Percentiles rank a stretch among this genome's conserved stretches.
These are phyloP conservation scores for Porites rus DNA, from an alignment of 92 coral and sea anemone genomes.

Conservation along the genomic window DNA sequence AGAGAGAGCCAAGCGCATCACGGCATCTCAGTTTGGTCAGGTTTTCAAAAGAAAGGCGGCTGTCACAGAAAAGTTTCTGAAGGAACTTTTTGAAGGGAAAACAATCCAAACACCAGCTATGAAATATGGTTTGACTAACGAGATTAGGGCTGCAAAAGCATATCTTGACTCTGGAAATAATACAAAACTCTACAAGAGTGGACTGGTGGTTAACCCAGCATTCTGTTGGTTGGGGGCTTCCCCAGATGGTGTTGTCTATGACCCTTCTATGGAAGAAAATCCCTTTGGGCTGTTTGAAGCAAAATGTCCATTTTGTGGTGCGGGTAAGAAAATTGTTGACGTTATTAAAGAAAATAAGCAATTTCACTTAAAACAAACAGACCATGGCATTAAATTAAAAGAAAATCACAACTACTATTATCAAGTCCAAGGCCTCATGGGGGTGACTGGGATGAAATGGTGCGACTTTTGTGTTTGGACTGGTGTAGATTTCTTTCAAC, in stretches of 20 bases:
- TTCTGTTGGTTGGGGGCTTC: slow-evolving; percentile 43
- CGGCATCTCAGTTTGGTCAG: slow-evolving; percentile 48
- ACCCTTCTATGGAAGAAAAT: slow-evolving; percentile 29
- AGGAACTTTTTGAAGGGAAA: slow-evolving; percentile 40
- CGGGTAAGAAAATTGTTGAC: background rate
- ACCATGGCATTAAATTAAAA: slow-evolving; percentile 21
- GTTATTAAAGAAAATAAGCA: slow-evolving; percentile 47
- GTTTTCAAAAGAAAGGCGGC: slow-evolving; percentile 22
- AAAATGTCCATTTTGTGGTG: slow-evolving; percentile 36
- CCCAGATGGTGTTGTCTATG: slow-evolving; percentile 42
- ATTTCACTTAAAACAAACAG: slow-evolving; percentile 32
- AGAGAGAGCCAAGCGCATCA: slow-evolving; percentile 45
- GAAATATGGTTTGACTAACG: slow-evolving; percentile 38
- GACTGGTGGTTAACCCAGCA: slow-evolving; percentile 39
- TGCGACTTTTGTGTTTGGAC: slow-evolving; percentile 45
- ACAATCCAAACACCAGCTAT: slow-evolving; percentile 38
- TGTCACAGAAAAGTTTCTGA: slow-evolving; percentile 40
- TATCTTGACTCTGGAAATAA: slow-evolving; percentile 31
- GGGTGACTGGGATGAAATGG: slow-evolving; percentile 29
- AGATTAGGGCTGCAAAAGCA: slow-evolving; percentile 42
- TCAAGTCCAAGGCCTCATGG: slow-evolving; percentile 43
- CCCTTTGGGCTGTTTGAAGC: slow-evolving; percentile 40
- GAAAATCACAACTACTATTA: slow-evolving; percentile 22
- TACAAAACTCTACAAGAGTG: slow-evolving; percentile 16
- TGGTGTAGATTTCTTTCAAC: slow-evolving; percentile 28